These are phyloP conservation scores for Cylloceria caligata DNA, from an alignment of 2,888 invertebrate genomes.

Conservation along the genomic window DNA sequence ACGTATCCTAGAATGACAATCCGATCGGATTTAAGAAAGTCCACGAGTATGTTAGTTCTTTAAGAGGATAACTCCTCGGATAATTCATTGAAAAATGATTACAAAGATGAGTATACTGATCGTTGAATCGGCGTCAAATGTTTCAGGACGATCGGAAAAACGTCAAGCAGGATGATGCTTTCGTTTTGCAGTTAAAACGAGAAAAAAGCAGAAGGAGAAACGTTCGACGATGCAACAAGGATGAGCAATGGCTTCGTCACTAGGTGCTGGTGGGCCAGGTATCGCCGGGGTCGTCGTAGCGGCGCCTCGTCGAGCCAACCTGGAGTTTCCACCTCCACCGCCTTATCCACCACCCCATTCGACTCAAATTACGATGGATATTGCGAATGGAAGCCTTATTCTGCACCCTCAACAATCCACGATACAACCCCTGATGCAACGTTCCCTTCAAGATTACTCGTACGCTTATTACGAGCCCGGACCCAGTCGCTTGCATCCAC, in stretches of 20 bases:
- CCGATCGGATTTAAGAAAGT: no score
- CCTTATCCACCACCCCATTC: conserved; percentile 88
- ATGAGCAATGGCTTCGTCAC: conserved; percentile 78
- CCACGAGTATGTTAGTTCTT: no score
- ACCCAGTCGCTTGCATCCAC: conserved; percentile 87
- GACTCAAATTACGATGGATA: conserved; percentile 59
- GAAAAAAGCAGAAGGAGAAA: not conserved
- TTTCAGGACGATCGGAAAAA: not conserved
- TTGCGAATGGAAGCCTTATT: conserved; percentile 75
- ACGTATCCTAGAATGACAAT: no score
- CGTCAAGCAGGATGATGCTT: not conserved
- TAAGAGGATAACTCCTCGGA: no score
- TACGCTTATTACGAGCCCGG: conserved; percentile 93
- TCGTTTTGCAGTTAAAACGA: not conserved
- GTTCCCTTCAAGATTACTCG: conserved; percentile 88
- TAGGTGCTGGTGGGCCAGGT: conserved; percentile 77
- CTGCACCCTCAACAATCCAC: conserved; percentile 74
- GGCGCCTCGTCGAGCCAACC: conserved; percentile 83
- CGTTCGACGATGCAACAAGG: conserved; percentile 56
- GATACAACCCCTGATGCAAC: conserved; percentile 73
- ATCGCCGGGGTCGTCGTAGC: conserved; percentile 75
- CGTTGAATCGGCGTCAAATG: not conserved
- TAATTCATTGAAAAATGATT: not conserved
- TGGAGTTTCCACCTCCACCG: conserved; percentile 92
- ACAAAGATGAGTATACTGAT: not conserved